Percentiles rank a stretch among this genome's conserved stretches.
Conservation (phyloP, 2,113 vertebrate species). For the Campylorhamphus procurvoides region DNA sequence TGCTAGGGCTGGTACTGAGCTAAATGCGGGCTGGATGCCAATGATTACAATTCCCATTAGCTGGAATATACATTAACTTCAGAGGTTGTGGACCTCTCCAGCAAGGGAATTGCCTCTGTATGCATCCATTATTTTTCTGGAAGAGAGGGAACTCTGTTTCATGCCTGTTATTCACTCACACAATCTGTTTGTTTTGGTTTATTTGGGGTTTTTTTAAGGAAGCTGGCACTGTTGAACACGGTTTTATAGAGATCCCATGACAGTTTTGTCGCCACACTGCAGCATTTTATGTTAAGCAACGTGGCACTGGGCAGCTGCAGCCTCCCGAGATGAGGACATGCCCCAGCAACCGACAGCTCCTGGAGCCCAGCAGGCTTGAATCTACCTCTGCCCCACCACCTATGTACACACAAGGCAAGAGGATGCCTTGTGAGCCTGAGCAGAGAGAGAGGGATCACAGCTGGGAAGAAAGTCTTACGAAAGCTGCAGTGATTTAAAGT, state of each 20-base stretch:
- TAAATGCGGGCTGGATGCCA: constrained; percentile 25
- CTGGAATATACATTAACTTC: constrained; percentile 54
- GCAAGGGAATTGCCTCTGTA: background rate
- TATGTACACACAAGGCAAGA: background rate
- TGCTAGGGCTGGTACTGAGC: constrained; percentile 30
- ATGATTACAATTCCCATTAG: constrained; percentile 27
- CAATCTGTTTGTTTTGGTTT: background rate
- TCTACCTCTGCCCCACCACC: rapidly evolving
- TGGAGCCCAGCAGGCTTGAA: background rate
- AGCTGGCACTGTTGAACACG: background rate
- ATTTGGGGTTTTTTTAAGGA: background rate
- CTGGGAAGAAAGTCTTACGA: background rate
- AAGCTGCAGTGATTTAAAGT: background rate
- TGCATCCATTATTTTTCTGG: constrained; percentile 31
- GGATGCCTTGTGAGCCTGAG: background rate
- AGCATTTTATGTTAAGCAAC: background rate
- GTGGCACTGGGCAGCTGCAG: background rate
- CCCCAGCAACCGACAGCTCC: background rate
- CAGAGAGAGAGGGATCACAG: background rate
- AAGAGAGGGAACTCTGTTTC: background rate
- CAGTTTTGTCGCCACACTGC: background rate
- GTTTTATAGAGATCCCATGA: background rate
- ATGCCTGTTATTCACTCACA: background rate
- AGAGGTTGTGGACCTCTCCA: background rate
- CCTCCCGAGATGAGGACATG: background rate